Percentiles rank a stretch among this genome's conserved stretches.
Conservation (phyloP, 2,888 invertebrate species). For the Smittia sp. region DNA sequence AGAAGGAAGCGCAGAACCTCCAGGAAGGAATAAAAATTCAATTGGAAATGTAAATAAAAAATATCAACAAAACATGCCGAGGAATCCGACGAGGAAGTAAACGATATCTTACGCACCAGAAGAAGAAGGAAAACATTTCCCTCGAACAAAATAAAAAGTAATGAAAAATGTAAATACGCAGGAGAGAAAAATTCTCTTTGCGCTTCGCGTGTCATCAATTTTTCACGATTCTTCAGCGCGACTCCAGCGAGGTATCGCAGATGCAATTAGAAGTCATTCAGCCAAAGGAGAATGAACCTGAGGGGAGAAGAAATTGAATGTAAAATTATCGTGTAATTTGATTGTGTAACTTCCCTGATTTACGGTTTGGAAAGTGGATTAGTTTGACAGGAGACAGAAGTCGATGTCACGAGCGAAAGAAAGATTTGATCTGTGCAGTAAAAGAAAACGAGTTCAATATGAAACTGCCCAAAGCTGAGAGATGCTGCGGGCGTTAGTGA, state of each 20-base stretch:
- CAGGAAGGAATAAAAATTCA: conserved; percentile 33
- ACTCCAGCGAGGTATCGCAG: background rate
- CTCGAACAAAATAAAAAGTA: conserved; percentile 22
- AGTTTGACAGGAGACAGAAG: too few species aligned
- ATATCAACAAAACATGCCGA: conserved; percentile 26
- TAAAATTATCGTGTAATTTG: background rate
- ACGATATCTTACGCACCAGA: conserved; percentile 12
- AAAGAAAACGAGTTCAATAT: too few species aligned
- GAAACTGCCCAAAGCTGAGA: too few species aligned
- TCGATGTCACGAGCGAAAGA: too few species aligned
- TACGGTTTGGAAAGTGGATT: too few species aligned
- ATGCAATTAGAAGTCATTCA: conserved; percentile 17
- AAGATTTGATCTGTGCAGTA: too few species aligned
- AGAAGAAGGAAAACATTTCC: conserved; percentile 20
- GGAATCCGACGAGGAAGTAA: conserved; percentile 33
- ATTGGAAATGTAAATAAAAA: conserved; percentile 40
- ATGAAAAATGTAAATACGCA: conserved; percentile 29
- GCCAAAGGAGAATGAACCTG: background rate
- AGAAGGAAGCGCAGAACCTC: background rate
- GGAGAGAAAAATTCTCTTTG: conserved; percentile 1
- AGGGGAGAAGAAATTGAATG: background rate
- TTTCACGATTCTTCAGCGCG: conserved; percentile 4
- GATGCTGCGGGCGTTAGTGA: too few species aligned
- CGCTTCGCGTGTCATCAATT: conserved; percentile 38
- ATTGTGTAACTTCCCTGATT: background rate